Base-by-base conservation (phyloP, 2,113 vertebrate species). In the Cryptotis parvus region DNA sequence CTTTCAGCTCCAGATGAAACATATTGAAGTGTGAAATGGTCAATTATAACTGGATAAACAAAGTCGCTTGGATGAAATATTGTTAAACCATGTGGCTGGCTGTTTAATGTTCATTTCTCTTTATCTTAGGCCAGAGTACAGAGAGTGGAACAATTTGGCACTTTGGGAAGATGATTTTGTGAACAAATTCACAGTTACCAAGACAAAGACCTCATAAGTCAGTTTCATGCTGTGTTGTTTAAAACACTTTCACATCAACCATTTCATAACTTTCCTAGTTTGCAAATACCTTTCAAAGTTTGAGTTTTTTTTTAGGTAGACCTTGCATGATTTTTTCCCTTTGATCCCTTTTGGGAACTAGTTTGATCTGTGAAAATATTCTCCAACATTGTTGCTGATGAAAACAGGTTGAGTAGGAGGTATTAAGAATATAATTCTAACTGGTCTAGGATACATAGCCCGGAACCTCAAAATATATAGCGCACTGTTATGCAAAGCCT, bases 41-140 rank as follows among this genome's bases (percentile, higher is more conserved):
- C 92, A 77, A 0, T 96, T 91, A 80, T 70, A 89, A 89, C 52
- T 63, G 43, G 80, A 63, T 95, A 89, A 86, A 87, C 35, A 76
- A 66, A 87, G 73, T 65, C 0, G 0, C 39, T 69, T 78, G 31
- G 27, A 84, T 84, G 66, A 83, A 92, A 41, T 69, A 58, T 37
- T 74, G 63, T 83, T 73, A 76, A 92, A 26, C 5, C 29, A 15
- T 35, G 69, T 29, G 35, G 15, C 37, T 89, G 73, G 14, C 22
- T 84, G 15, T 70, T 27, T 27, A 49, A 33, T 27, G 14, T 61
- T 86, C 49, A 39, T 61, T 92, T 90, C 26, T 61, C 61, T 89
- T 91, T 65, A 89, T 87, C 33, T 73, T 52, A 45, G 76, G 37
- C 41, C 29, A 14, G 65, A 15, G 9, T 9, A 4, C 35, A n/a